phyloP scores from a whole-genome alignment of 2,113 vertebrate genomes.

The Lonchura striata region DNA sequence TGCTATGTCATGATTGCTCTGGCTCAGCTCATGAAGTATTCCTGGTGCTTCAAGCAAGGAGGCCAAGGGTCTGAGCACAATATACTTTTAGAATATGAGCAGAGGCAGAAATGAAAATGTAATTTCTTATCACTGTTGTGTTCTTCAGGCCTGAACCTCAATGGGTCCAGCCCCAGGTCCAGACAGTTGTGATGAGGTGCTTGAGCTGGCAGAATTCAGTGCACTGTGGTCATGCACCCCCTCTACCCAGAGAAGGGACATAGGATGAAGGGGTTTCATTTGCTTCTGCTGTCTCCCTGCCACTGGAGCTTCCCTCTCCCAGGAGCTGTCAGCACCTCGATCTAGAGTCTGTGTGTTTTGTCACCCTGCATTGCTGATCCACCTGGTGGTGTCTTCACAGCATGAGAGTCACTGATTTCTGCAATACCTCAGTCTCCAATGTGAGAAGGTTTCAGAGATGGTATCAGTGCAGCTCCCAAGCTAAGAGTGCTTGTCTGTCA shows the following conservation, averaged over 20 bases:
- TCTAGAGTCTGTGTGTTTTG: not conserved
- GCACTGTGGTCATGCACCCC: rapidly evolving
- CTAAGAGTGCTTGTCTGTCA: not conserved
- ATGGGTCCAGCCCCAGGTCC: not conserved
- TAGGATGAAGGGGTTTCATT: not conserved
- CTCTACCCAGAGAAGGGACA: no score
- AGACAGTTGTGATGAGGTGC: rapidly evolving
- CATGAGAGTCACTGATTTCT: not conserved
- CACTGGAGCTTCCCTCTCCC: not conserved
- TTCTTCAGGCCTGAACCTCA: not conserved
- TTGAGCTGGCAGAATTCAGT: rapidly evolving
- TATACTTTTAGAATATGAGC: not conserved
- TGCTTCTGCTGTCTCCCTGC: not conserved
- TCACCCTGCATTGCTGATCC: not conserved
- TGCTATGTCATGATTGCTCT: not conserved
- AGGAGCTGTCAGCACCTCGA: not conserved
- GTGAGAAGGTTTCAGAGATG: not conserved
- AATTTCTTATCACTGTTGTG: not conserved
- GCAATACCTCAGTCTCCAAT: not conserved
- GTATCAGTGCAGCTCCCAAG: not conserved
- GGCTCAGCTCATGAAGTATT: not conserved
- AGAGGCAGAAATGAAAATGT: not conserved
- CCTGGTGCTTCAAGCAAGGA: not conserved
- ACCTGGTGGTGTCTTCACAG: not conserved
- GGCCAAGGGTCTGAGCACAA: not conserved